Evolutionary conservation across 2,888 invertebrate genomes (phyloP).

Genomic region (Chouioia cunea): DNA sequence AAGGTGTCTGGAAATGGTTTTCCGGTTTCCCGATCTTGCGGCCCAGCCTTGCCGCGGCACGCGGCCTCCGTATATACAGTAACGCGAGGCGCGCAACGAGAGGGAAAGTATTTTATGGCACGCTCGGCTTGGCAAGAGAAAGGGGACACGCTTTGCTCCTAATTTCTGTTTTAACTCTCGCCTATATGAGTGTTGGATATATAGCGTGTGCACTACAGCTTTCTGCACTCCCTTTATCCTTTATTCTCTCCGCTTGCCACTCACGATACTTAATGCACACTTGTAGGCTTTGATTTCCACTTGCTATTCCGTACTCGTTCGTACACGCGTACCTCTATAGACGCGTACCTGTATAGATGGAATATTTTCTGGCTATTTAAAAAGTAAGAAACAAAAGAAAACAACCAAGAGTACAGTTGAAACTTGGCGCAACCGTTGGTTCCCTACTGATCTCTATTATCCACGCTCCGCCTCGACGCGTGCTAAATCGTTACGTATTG

Average conservation of each 20-base stretch:
- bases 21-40: constrained; percentile 63
- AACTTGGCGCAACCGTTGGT: too few relatives aligned
- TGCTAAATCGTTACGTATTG: too few relatives aligned
- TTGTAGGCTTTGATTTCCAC: too few relatives aligned
- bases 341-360: too few relatives aligned
- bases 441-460: too few relatives aligned
- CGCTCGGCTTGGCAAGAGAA: constrained; percentile 69
- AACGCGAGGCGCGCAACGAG: constrained; percentile 55
- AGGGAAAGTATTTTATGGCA: constrained; percentile 68
- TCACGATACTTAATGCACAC: too few relatives aligned
- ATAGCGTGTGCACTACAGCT: constrained; percentile 30
- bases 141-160: constrained; percentile 69
- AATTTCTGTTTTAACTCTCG: constrained; percentile 66
- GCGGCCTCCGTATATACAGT: constrained; percentile 19
- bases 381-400: too few relatives aligned
- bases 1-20: constrained; percentile 56
- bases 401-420: too few relatives aligned
- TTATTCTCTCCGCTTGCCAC: neutral
- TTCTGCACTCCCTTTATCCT: constrained; percentile 35
- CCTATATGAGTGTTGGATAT: constrained; percentile 50
- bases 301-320: too few relatives aligned
- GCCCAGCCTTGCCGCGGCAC: constrained; percentile 27
- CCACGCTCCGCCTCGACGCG: too few relatives aligned
- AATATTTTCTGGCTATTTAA: too few relatives aligned
- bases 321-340: too few relatives aligned